Evolutionary conservation across 1,140 invertebrate genomes (phyloP), one percentile per base, ranked within the genome.

Genomic region (Drosophila pachea): DNA sequence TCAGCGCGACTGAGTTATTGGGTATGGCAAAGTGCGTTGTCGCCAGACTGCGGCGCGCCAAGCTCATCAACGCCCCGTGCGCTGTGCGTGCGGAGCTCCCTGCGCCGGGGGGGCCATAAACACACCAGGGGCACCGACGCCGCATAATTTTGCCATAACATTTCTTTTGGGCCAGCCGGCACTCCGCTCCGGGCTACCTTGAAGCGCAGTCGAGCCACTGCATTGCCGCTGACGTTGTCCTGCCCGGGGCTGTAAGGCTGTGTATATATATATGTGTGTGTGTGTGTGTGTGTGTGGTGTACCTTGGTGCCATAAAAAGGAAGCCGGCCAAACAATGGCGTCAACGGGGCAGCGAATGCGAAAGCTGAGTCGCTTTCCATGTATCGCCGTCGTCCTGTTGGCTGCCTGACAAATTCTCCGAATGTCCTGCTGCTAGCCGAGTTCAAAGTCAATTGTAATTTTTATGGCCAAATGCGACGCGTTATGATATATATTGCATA

Each of bases 391-490:
- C 60, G 49, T 50, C 69, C 65, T 76, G 58, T 86, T 83, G 79
- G 79, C 79, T 83, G 55, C 66, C 69, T 83, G 79, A 84, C 79
- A 83, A 83, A 84, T 83, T 73, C 60, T 67, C 55, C 49, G 84
- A 79, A 79, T 76, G 56, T 68, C 76, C 79, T 76, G 76, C 79
- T 79, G 79, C 69, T 76, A 35, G 79, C 63, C 59, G 79, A 84
- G 79, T 83, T 83, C 79, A 83, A 83, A 83, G 79, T 83, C 79
- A 83, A 83, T 76, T 83, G 76, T 79, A 73, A 83, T 86, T 83
- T 83, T 74, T 84, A 86, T 83, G 73, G 73, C 74, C 66, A 76
- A 84, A 66, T 73, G 76, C 78, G 64, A 84, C 65, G 65, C 66
- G 79, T 68, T 83, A 83, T 86, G 73, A 86, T 74, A 43, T 54